Percentiles rank a stretch among this genome's conserved stretches.
Conservation (phyloP, 2,888 invertebrate genomes). For the Sylvicola cinctus region DNA sequence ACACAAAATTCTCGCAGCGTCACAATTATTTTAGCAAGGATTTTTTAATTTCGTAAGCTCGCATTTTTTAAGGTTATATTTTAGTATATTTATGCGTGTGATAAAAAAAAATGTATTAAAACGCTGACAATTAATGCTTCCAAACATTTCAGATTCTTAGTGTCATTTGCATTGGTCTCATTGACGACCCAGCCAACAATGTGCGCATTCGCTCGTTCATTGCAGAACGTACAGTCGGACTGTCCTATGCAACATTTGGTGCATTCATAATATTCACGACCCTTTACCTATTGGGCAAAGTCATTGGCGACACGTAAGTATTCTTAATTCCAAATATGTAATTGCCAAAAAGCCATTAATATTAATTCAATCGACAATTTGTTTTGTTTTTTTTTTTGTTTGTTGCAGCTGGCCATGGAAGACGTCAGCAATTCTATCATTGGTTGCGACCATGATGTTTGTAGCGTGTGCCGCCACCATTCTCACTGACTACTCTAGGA, state of each 20-base stretch:
- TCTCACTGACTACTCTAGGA: conserved; percentile 22
- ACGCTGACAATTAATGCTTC: no score
- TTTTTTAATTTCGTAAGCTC: no score
- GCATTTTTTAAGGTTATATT: no score
- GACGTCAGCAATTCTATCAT: conserved; percentile 18
- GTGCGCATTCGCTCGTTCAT: conserved; percentile 14
- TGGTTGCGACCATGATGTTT: conserved; percentile 18
- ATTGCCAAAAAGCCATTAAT: no score
- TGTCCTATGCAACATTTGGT: conserved; percentile 25
- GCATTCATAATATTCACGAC: conserved; percentile 19
- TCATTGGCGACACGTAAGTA: conserved; percentile 21
- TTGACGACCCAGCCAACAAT: conserved; percentile 24
- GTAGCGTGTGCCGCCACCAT: conserved; percentile 18
- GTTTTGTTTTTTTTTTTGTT: background rate
- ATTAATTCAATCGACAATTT: no score
- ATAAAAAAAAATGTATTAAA: no score
- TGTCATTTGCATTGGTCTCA: conserved; percentile 21
- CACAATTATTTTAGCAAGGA: no score
- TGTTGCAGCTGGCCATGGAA: conserved; percentile 20
- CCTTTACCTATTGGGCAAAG: conserved; percentile 21
- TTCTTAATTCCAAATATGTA: background rate
- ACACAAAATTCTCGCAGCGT: no score
- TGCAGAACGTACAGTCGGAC: conserved; percentile 19
- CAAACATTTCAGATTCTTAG: conserved; percentile 2
- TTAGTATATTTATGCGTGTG: no score